Percentiles rank a stretch among this genome's conserved stretches.
Conservation (phyloP, 2,888 invertebrate species). For the Cryptocheilus praepositus region DNA sequence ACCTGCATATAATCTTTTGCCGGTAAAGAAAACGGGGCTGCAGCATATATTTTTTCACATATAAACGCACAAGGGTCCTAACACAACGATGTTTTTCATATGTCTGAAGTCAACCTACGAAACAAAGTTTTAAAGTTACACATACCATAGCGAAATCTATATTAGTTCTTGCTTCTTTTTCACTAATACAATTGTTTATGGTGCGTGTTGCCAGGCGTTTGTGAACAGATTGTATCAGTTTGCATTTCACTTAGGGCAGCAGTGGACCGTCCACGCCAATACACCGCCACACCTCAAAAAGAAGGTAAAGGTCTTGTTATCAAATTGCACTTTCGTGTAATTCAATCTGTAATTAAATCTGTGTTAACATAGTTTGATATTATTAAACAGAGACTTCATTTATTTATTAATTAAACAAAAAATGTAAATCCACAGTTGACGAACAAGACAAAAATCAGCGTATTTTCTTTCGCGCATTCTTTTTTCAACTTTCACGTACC, state of each 20-base stretch:
- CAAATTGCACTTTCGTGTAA: background rate
- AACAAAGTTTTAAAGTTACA: slow-evolving; percentile 38
- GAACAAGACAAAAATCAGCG: background rate
- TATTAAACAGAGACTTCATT: background rate
- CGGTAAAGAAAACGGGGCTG: too few relatives aligned
- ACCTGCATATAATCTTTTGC: too few relatives aligned
- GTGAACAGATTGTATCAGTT: slow-evolving; percentile 81
- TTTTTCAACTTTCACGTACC: too few relatives aligned
- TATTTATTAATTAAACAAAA: too few relatives aligned
- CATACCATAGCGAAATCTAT: slow-evolving; percentile 25
- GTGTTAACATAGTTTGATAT: slow-evolving; percentile 5
- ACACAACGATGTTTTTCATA: too few relatives aligned
- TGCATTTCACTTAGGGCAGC: slow-evolving; percentile 87
- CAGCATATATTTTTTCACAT: too few relatives aligned
- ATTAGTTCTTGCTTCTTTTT: slow-evolving; percentile 71
- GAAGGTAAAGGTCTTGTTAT: slow-evolving; percentile 77
- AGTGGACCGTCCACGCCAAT: slow-evolving; percentile 82
- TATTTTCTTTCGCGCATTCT: background rate
- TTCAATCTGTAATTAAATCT: background rate
- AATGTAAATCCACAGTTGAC: background rate
- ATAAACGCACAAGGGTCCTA: too few relatives aligned
- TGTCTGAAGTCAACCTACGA: background rate
- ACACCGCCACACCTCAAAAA: slow-evolving; percentile 80
- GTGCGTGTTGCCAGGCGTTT: slow-evolving; percentile 78
- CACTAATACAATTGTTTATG: slow-evolving; percentile 74